Percentiles rank a stretch among this genome's conserved stretches.
Conservation (phyloP, 2,113 vertebrate genomes). For the Chloropsis cyanopogon region DNA sequence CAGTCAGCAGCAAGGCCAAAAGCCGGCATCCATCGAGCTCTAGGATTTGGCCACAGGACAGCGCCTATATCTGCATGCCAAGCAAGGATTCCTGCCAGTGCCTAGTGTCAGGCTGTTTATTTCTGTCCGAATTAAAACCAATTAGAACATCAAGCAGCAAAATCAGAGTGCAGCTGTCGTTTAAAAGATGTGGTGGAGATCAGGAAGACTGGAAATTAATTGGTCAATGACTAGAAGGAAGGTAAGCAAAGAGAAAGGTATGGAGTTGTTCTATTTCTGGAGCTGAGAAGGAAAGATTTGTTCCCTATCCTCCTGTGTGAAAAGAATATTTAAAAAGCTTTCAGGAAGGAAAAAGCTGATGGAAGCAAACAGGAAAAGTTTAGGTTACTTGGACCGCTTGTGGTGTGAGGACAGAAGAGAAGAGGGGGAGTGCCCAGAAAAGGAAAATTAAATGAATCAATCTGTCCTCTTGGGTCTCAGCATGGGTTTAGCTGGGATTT, state of each 20-base stretch:
- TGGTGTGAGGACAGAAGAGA: not conserved
- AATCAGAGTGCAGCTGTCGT: not conserved
- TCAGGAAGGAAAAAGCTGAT: not conserved
- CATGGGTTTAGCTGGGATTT: not conserved
- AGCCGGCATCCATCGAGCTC: not conserved
- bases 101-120: not conserved
- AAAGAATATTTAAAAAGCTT: not conserved
- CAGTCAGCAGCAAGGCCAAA: slow-evolving; percentile 18
- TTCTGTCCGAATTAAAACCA: not conserved
- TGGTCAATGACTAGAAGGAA: not conserved
- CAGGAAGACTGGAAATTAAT: not conserved
- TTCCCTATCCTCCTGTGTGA: not conserved
- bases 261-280: not conserved
- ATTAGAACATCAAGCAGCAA: slow-evolving; percentile 23
- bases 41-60: not conserved
- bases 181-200: not conserved
- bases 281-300: not conserved
- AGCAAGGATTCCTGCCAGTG: slow-evolving; percentile 1
- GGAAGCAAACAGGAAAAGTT: not conserved
- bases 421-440: not conserved
- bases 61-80: slow-evolving; percentile 6
- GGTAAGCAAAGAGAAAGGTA: not conserved
- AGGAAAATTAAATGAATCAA: not conserved
- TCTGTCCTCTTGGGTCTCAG: not conserved
- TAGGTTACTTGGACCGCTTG: not conserved